Evolutionary conservation across 2,113 vertebrate species (phyloP).

Genomic region (Engystomops pustulosus): DNA sequence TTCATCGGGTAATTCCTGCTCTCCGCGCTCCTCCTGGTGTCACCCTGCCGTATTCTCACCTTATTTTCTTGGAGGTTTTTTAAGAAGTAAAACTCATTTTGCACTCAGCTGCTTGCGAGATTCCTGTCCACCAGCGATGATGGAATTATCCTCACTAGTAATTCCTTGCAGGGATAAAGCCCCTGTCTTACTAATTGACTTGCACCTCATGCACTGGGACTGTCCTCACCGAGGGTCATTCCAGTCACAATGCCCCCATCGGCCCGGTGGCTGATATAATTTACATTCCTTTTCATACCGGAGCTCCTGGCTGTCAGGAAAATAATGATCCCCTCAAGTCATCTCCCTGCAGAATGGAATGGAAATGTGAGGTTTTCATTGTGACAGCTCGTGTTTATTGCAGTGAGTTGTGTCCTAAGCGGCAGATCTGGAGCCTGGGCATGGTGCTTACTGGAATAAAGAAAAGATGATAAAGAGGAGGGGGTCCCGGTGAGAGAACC

Average conservation of each 20-base stretch:
- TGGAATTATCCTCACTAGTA: background rate
- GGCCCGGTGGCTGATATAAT: background rate
- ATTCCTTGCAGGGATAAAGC: background rate
- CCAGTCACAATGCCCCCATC: background rate
- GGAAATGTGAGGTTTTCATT: background rate
- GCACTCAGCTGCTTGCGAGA: background rate
- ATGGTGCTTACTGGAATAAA: background rate
- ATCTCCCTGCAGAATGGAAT: background rate
- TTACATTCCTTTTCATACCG: background rate
- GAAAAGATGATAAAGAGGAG: background rate
- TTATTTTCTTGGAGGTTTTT: constrained; percentile 4
- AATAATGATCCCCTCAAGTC: constrained; percentile 30
- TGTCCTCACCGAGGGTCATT: background rate
- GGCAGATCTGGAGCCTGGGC: background rate
- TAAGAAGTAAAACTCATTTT: constrained; percentile 2
- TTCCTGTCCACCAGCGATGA: background rate
- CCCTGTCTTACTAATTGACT: background rate
- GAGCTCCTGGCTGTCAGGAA: background rate
- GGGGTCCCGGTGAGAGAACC: background rate
- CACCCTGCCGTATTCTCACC: constrained; percentile 19
- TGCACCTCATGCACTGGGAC: background rate
- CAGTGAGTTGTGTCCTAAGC: constrained; percentile 11
- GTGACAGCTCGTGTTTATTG: constrained; percentile 33
- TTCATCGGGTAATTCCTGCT: background rate
- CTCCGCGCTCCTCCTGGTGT: background rate